Percentiles rank a stretch among this genome's conserved stretches.
Conservation (phyloP, 2,113 vertebrate species). For the Chloebia gouldiae region DNA sequence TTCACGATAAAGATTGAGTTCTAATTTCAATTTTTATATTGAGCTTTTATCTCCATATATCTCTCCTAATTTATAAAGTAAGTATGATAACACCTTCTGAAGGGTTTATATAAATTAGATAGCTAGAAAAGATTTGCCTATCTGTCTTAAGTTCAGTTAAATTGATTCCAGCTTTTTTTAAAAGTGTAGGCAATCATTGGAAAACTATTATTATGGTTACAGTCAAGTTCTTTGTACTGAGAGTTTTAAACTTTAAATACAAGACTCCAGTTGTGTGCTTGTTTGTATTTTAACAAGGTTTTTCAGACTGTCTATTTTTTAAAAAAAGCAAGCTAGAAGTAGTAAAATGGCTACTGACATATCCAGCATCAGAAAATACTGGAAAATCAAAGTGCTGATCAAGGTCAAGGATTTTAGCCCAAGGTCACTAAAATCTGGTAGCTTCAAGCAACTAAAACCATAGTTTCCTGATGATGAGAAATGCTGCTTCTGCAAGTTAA, state of each 20-base stretch:
- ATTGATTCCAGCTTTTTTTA: background rate
- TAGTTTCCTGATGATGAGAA: background rate
- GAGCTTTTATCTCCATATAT: background rate
- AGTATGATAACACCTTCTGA: background rate
- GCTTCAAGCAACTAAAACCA: background rate
- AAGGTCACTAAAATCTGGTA: background rate
- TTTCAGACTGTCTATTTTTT: background rate
- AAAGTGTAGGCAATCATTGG: background rate
- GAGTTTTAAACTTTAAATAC: background rate
- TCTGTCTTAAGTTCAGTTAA: background rate
- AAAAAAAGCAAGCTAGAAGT: background rate
- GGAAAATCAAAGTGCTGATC: background rate
- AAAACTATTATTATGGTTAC: fast-evolving
- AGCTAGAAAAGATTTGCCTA: background rate
- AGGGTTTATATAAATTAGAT: background rate
- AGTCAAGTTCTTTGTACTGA: background rate
- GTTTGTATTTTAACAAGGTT: background rate
- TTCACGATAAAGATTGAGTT: background rate
- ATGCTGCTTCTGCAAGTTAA: background rate
- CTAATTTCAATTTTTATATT: background rate
- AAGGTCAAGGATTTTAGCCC: background rate
- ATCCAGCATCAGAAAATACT: fast-evolving
- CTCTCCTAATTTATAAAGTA: background rate
- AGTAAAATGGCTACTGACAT: background rate
- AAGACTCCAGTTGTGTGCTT: background rate